Conservation (phyloP, 2,888 invertebrate genomes). For the Dugesia japonica region DNA sequence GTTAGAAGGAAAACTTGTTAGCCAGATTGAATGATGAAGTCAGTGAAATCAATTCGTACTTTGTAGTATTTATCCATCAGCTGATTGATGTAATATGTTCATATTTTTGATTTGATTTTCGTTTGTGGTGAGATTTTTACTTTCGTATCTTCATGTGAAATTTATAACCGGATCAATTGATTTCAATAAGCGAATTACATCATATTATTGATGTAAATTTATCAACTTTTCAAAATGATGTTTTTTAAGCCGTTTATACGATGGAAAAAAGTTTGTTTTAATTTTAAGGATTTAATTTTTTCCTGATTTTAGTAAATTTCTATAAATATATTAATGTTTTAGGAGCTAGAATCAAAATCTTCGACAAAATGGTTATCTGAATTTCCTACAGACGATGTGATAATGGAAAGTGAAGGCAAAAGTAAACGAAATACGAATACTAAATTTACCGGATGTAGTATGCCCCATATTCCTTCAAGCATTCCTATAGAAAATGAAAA, state of each 20-base stretch:
- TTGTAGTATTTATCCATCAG: constrained; percentile 20
- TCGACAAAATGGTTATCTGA: constrained; percentile 13
- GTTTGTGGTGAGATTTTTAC: not conserved
- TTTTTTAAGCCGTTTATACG: constrained; percentile 2
- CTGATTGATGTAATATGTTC: constrained; percentile 10
- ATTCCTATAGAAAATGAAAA: not conserved
- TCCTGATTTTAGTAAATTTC: too few relatives aligned
- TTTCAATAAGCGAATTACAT: not conserved
- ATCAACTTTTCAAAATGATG: not conserved
- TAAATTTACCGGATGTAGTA: not conserved
- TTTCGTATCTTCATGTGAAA: not conserved
- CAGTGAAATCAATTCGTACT: constrained; percentile 14
- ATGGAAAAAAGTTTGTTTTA: not conserved
- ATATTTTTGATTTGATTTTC: not conserved
- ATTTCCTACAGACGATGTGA: not conserved
- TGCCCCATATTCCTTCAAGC: not conserved
- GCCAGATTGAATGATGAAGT: constrained; percentile 4
- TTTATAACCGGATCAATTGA: not conserved
- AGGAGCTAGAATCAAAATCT: not conserved
- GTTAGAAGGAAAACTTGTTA: constrained; percentile 10
- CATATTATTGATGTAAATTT: not conserved
- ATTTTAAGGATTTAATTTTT: not conserved
- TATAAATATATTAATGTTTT: too few relatives aligned
- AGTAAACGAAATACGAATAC: not conserved
- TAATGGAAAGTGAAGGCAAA: not conserved